Evolutionary conservation across 2,797 vertebrate genomes (phyloP).

Genomic region (Sitta carolinensis): DNA sequence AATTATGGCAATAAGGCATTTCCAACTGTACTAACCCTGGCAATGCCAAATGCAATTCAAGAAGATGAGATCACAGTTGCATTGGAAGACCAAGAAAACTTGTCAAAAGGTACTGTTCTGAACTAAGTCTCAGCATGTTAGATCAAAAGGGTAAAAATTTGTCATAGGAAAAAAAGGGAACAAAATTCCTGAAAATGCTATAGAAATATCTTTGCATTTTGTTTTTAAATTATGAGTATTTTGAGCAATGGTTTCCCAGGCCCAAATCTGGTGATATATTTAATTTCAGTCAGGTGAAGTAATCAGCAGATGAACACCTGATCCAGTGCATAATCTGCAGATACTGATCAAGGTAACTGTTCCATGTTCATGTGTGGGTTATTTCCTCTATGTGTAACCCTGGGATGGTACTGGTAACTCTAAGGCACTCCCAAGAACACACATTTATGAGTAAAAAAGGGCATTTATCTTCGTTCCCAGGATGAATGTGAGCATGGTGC

Average conservation of each 20-base stretch:
- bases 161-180: neutral
- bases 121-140: neutral
- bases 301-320: neutral
- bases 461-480: neutral
- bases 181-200: neutral
- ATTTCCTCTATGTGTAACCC: neutral
- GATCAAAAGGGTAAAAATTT: neutral
- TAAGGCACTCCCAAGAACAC: neutral
- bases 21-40: slow-evolving; percentile 32
- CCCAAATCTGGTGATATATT: neutral
- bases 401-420: neutral
- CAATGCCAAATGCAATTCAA: slow-evolving; percentile 57
- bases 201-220: neutral
- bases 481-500: neutral
- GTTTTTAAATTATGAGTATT: neutral
- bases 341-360: neutral
- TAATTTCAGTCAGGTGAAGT: neutral
- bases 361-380: neutral
- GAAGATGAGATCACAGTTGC: slow-evolving; percentile 74
- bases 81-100: slow-evolving; percentile 76
- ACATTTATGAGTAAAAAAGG: neutral
- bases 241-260: neutral
- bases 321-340: neutral
- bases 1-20: slow-evolving; percentile 59
- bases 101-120: slow-evolving; percentile 78